Percentiles rank a stretch among this genome's conserved stretches.
Evolutionary conservation across 2,888 invertebrate genomes (phyloP).

Genomic region (Xestia c-nigrum): DNA sequence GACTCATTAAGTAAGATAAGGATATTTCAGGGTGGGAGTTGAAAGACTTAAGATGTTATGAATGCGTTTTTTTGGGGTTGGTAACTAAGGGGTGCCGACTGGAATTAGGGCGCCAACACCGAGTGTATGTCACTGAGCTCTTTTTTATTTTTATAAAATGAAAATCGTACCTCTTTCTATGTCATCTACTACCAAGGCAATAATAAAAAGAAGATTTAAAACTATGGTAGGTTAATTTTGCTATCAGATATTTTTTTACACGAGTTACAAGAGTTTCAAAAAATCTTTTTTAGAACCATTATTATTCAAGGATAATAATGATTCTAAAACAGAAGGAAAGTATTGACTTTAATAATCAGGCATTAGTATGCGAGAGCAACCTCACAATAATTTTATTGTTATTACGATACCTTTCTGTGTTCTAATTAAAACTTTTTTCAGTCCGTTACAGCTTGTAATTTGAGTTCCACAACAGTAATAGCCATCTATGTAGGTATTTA

Average conservation of each 20-base stretch:
- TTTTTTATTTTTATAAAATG: no score
- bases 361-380: conserved; percentile 45
- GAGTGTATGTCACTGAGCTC: not conserved
- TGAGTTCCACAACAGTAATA: not conserved
- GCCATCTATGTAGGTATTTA: not conserved
- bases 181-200: not conserved
- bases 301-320: not conserved
- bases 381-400: conserved; percentile 24
- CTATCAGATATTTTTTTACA: not conserved
- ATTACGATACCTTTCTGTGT: conserved; percentile 1
- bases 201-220: not conserved
- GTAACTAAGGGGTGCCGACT: not conserved
- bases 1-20: conserved; percentile 45
- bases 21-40: conserved; percentile 15
- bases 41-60: conserved; percentile 33
- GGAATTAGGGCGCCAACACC: not conserved
- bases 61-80: conserved; percentile 7
- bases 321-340: not conserved
- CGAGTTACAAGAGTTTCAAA: not conserved
- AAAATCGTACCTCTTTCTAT: not conserved
- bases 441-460: not conserved
- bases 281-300: no score
- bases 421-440: conserved; percentile 39
- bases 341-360: not conserved
- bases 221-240: not conserved